A percentile compares a stretch with the other conserved stretches of the same genome.
Conservation (phyloP, 1,140 invertebrate genomes). For the Dinoponera quadriceps region DNA sequence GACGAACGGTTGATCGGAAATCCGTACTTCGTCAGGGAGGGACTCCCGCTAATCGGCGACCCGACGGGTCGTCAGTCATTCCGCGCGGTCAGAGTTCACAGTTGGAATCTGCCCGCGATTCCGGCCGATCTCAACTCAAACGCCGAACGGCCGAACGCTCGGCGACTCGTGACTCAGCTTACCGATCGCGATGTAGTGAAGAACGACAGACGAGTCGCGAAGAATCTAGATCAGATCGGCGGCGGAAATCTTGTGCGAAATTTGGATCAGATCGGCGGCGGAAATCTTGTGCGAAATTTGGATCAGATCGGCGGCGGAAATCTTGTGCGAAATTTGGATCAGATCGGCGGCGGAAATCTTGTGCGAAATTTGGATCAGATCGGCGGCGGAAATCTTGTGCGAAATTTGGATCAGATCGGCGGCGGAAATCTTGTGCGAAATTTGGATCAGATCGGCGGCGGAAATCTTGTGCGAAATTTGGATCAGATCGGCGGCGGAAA, state of each 20-base stretch:
- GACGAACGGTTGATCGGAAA: not conserved
- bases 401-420: constrained; percentile 66
- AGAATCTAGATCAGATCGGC: constrained; percentile 76
- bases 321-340: constrained; percentile 31
- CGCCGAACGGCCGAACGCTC: not conserved
- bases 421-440: constrained; percentile 46
- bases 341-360: constrained; percentile 16
- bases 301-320: constrained; percentile 85
- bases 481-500: constrained; percentile 84
- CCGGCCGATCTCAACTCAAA: not conserved
- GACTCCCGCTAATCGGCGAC: not conserved
- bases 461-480: constrained; percentile 75
- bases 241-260: constrained; percentile 84
- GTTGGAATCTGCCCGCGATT: no score
- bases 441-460: constrained; percentile 82
- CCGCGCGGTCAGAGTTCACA: no score
- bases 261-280: no score
- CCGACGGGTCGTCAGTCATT: not conserved
- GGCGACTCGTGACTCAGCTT: not conserved
- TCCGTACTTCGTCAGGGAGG: no score
- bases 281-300: no score
- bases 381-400: constrained; percentile 84
- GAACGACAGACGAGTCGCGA: constrained; percentile 52
- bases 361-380: constrained; percentile 73
- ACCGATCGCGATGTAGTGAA: not conserved